phyloP scores from a whole-genome alignment of 2,888 invertebrate species.

The Megaustenia siamemsis region DNA sequence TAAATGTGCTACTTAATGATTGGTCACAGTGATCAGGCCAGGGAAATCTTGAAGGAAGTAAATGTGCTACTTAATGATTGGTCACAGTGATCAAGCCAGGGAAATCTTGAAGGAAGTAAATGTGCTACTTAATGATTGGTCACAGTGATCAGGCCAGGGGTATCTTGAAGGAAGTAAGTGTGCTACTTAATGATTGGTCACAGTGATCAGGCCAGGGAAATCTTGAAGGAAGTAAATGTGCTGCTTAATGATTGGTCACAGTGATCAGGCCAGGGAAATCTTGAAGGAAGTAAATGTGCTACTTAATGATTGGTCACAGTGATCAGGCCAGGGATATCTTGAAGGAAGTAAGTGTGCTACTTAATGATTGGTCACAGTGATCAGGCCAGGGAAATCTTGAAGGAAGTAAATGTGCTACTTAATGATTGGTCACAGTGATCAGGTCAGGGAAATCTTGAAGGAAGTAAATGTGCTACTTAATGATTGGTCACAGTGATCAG shows the following conservation, averaged over 20 bases:
- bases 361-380: constrained; percentile 83
- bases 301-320: constrained; percentile 84
- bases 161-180: constrained; percentile 85
- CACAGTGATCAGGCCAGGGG: constrained; percentile 83
- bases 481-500: constrained; percentile 81
- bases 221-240: constrained; percentile 85
- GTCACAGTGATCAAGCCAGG: constrained; percentile 83
- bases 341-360: constrained; percentile 85
- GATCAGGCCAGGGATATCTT: constrained; percentile 85
- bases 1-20: constrained; percentile 86
- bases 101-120: constrained; percentile 84
- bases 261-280: constrained; percentile 84
- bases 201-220: constrained; percentile 83
- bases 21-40: constrained; percentile 82
- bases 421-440: constrained; percentile 82
- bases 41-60: constrained; percentile 85
- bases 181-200: constrained; percentile 85
- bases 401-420: constrained; percentile 86
- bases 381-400: constrained; percentile 85
- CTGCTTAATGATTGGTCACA: constrained; percentile 84
- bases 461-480: constrained; percentile 86
- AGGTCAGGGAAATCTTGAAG: constrained; percentile 85
- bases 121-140: constrained; percentile 86
- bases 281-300: constrained; percentile 85
- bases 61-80: constrained; percentile 86